Evolutionary conservation across 1,140 invertebrate species (phyloP).

Genomic region (Oryzaephilus surinamensis): DNA sequence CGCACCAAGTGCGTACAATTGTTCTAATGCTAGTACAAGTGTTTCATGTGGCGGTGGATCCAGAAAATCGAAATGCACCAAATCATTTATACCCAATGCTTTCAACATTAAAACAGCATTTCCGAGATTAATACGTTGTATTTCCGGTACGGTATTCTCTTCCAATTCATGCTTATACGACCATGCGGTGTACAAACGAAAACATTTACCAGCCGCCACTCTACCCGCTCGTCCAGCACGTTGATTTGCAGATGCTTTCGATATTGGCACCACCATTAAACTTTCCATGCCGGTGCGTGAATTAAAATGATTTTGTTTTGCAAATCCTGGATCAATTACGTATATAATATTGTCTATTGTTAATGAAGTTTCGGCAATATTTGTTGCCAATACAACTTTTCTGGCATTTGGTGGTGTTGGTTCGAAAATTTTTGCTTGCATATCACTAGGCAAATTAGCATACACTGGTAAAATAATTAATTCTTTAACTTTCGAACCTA

Average conservation of each 20-base stretch:
- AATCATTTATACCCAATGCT: conserved; percentile 93
- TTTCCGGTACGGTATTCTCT: conserved; percentile 96
- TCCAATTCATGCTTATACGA: conserved; percentile 96
- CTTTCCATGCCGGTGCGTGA: conserved; percentile 90
- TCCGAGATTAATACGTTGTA: conserved; percentile 94
- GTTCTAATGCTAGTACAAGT: conserved; percentile 88
- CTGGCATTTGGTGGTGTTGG: conserved; percentile 89
- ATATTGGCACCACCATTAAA: conserved; percentile 94
- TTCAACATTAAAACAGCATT: conserved; percentile 96
- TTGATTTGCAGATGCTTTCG: conserved; percentile 94
- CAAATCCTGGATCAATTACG: conserved; percentile 98
- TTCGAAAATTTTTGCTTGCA: conserved; percentile 97
- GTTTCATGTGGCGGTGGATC: conserved; percentile 98
- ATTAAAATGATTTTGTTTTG: conserved; percentile 99
- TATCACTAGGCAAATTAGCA: conserved; percentile 95
- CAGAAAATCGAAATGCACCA: conserved; percentile 97
- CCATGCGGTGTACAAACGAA: conserved; percentile 93
- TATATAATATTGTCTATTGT: conserved; percentile 99
- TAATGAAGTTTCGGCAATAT: conserved; percentile 98
- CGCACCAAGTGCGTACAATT: conserved; percentile 95
- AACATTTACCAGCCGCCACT: conserved; percentile 95
- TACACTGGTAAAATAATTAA: conserved; percentile 94
- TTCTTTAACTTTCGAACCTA: conserved; percentile 90
- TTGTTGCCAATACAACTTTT: conserved; percentile 95
- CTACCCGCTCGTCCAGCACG: conserved; percentile 84